Conservation (phyloP, 2,888 invertebrate genomes). For the Autographa gamma region DNA sequence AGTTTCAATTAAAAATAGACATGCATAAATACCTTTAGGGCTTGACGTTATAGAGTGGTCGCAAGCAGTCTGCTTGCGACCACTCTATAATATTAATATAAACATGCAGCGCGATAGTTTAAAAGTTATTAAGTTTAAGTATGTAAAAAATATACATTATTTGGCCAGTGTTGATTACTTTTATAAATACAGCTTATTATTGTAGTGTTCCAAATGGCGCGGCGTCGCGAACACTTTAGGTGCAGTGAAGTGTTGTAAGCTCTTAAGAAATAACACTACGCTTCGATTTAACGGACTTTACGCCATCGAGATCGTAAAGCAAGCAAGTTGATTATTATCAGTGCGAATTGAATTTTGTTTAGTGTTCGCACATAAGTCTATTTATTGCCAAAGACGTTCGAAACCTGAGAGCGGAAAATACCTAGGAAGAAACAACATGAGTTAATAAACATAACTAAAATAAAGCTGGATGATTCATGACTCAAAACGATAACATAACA, state of each 20-base stretch:
- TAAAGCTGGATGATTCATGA: not conserved
- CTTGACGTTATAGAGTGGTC: no score
- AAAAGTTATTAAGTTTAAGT: no score
- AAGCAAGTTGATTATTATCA: not conserved
- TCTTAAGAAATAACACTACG: constrained; percentile 3
- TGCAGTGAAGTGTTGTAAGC: constrained; percentile 1
- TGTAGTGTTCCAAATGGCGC: not conserved
- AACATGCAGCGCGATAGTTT: no score
- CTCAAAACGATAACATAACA: no score
- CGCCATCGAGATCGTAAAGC: constrained; percentile 3
- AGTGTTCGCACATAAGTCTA: not conserved
- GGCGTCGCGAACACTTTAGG: not conserved
- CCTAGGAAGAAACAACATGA: not conserved
- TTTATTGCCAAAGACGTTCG: not conserved
- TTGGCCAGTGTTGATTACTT: not conserved
- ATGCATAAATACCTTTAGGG: no score
- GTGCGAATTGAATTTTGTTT: constrained; percentile 3
- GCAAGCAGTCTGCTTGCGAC: no score
- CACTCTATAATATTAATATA: no score
- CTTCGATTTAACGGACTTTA: constrained; percentile 10
- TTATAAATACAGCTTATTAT: not conserved
- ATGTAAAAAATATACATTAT: no score
- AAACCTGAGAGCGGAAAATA: not conserved
- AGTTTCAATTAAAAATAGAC: no score
- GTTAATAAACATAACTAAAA: not conserved